Evolutionary conservation across 2,797 vertebrate species (phyloP), one percentile per base, ranked within the genome.

Genomic region (Melanogrammus aeglefinus): DNA sequence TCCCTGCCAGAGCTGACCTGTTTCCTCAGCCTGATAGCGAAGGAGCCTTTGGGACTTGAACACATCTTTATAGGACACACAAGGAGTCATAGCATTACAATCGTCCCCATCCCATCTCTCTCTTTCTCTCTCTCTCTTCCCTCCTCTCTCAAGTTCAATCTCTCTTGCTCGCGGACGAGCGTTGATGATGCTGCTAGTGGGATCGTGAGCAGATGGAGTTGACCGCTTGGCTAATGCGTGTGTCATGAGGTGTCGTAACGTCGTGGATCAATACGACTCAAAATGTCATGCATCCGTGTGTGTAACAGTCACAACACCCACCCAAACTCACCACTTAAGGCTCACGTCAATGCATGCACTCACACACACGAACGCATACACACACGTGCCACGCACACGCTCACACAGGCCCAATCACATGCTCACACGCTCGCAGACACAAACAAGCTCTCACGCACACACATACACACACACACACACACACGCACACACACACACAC

Each of bases 1-100:
- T 84, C 80, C 85, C 81, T 73, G 71, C 71, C 57, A 44, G 76
- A 78, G 77, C 73, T 63, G 76, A 79, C 77, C 76, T 71, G 76
- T 78, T 81, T 78, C 83, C 78, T 38, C 72, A 24, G 47, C 74
- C 33, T 80, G 69, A 75, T 78, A 41, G 74, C 75, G 77, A 66
- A 73, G n/a, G 73, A 80, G 84, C 69, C 66, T 73, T 78, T 86
- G 83, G 69, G 71, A 38, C 78, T 78, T 2, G 39, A 79, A 75
- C 14, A 47, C 79, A 78, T 80, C 79, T 77, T 82, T 76, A 82
- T 84, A 70, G 66, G 47, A 78, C 74, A 75, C 76, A 66, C 77
- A 78, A 73, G 74, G 77, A 81, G 80, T 76, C 73, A 51, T 27
- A 35, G 36, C 74, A 76, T 81, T 75, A 78, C 74, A 51, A 21